Conservation (phyloP, 2,888 invertebrate genomes). For the Eudasyphora cyanicolor region DNA sequence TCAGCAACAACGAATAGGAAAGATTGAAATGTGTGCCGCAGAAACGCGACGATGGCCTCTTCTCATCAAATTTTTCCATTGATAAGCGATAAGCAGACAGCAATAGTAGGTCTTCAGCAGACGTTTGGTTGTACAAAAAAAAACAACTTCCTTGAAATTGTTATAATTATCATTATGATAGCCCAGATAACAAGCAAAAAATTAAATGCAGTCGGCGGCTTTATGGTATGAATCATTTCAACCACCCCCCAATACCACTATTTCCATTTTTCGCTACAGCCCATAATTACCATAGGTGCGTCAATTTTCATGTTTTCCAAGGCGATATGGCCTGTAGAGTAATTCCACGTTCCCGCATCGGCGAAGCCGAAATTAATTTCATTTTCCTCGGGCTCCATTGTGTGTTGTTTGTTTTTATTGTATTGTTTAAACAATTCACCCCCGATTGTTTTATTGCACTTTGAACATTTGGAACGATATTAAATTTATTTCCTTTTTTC, state of each 20-base stretch:
- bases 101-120: too few species aligned
- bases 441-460: conserved; percentile 42
- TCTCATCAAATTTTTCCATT: neutral
- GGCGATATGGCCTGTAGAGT: conserved; percentile 82
- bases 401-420: neutral
- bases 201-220: neutral
- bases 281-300: conserved; percentile 83
- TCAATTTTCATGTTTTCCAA: conserved; percentile 88
- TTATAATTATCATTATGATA: neutral
- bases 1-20: neutral
- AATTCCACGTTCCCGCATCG: conserved; percentile 82
- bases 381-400: conserved; percentile 71
- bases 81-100: neutral
- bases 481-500: conserved; percentile 45
- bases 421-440: conserved; percentile 1
- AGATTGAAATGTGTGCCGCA: neutral
- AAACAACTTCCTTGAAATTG: neutral
- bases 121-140: neutral
- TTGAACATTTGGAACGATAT: conserved; percentile 33
- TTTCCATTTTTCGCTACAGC: too few species aligned
- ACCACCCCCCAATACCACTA: neutral
- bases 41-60: neutral
- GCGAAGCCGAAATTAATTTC: conserved; percentile 76
- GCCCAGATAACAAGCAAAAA: conserved; percentile 7
- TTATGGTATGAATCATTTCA: conserved; percentile 45